Evolutionary conservation across 2,113 vertebrate species (phyloP), one percentile per base, ranked within the genome.

Genomic region (Paradisaea rubra): DNA sequence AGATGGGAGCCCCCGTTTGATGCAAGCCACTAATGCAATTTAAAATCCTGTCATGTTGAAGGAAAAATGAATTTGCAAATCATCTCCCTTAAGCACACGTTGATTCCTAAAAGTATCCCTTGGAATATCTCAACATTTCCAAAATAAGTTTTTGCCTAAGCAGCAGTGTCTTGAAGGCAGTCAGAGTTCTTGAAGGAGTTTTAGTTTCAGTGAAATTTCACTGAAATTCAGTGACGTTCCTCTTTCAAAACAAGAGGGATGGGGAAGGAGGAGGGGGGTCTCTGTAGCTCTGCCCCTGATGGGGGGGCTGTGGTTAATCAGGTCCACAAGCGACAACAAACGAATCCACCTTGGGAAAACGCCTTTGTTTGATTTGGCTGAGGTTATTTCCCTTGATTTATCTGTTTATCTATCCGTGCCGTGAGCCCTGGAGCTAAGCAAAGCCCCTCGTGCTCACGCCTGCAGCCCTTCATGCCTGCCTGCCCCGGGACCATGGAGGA

Each of bases 401-500:
- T 57, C 37, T 63, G 10, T 41, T 13, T 56, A 8, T 41, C 25
- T 73, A 13, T 31, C 56, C 16, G 13, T 56, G n/a, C 42, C 44
- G 23, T 1, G 15, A 76, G 50, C 41, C 63, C 50, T 28, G 52
- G 49, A 23, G 63, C 59, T 69, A 17, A 66, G 35, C 37, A 66
- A 13, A 83, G 68, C 52, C 33, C 31, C 7, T 7, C 16, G 22
- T 25, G 24, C 72, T 49, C 2, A 0, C 12, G 49, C 61, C 71
- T 39, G 39, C 44, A 77, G 50, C 22, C 39, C 39, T 11, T 81
- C 71, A 24, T 9, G 8, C 15, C 65, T 49, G 27, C 65, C 61
- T 59, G 8, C 49, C 68, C 52, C 11, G 54, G n/a, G 53, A 57
- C 59, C 59, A 93, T 93, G 89, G 95, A 95, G 31, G 86, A 69